Conservation (phyloP, 2,888 invertebrate genomes). For the Lasioglossum oenotherae region DNA sequence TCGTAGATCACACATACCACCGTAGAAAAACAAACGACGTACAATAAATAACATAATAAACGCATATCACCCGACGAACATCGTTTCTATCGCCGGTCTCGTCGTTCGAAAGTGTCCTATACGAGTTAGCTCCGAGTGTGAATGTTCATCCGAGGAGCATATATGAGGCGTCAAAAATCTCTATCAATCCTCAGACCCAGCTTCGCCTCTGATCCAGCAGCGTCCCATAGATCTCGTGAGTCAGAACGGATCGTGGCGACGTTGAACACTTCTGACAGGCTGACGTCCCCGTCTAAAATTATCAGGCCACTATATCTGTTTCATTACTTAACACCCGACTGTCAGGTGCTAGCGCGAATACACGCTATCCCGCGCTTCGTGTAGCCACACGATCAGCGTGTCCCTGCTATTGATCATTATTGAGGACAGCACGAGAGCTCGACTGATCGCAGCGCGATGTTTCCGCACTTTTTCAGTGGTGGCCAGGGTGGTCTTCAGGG, state of each 20-base stretch:
- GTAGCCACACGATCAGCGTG: slow-evolving; percentile 1
- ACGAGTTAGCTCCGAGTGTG: background rate
- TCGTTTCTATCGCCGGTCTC: no score
- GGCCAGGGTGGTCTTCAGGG: slow-evolving; percentile 84
- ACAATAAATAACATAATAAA: background rate
- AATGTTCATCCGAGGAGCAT: background rate
- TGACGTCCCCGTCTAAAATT: slow-evolving; percentile 59
- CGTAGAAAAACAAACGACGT: background rate
- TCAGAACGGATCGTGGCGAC: slow-evolving; percentile 32
- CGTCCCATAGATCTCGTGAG: slow-evolving; percentile 42
- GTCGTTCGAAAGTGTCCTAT: no score
- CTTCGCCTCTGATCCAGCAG: background rate
- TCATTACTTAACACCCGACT: slow-evolving; percentile 55
- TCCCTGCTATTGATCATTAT: slow-evolving; percentile 75
- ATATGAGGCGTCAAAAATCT: background rate
- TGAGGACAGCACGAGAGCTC: slow-evolving; percentile 84
- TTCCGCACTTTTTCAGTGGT: slow-evolving; percentile 94
- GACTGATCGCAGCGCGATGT: slow-evolving; percentile 87
- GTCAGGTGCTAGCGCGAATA: slow-evolving; percentile 52
- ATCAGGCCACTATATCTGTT: slow-evolving; percentile 52
- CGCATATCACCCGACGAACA: no score
- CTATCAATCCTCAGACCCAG: background rate
- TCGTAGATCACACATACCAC: background rate
- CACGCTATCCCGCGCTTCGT: background rate
- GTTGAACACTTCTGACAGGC: slow-evolving; percentile 43